Evolutionary conservation across 2,888 invertebrate genomes (phyloP).

Genomic region (Apotomis turbidana): DNA sequence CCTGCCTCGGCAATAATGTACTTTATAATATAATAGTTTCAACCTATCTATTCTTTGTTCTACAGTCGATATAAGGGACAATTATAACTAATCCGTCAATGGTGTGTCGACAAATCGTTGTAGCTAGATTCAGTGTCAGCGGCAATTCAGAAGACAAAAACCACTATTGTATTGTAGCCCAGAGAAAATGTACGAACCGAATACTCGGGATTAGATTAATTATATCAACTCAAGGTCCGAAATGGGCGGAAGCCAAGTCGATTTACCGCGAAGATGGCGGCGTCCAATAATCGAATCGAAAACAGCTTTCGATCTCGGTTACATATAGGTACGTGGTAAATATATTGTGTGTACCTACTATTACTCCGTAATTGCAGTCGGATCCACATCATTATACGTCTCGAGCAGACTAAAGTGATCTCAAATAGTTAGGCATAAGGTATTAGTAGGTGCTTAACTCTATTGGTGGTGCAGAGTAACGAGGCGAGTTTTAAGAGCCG

Average conservation of each 20-base stretch:
- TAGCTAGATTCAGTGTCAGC: no score
- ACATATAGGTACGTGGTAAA: constrained; percentile 11
- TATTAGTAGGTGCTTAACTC: not conserved
- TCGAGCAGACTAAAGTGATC: constrained; percentile 9
- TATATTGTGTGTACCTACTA: constrained; percentile 22
- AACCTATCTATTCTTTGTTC: no score
- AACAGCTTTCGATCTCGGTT: constrained; percentile 34
- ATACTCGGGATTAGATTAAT: not conserved
- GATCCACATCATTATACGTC: not conserved
- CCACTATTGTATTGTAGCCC: not conserved
- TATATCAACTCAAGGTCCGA: constrained; percentile 19
- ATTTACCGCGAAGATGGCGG: constrained; percentile 9
- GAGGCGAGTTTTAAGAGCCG: constrained; percentile 39
- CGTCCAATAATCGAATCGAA: constrained; percentile 3
- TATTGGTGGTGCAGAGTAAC: constrained; percentile 25
- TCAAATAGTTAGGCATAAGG: constrained; percentile 19
- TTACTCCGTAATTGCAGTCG: constrained; percentile 32
- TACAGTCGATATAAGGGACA: no score
- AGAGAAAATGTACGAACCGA: not conserved
- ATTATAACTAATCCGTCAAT: no score
- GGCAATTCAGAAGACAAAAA: not conserved
- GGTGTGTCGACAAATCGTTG: no score
- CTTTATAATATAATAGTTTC: no score
- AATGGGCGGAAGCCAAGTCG: constrained; percentile 26
- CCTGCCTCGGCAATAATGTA: no score